Conservation (phyloP, 1,140 invertebrate genomes). For the Bombus affinis region DNA sequence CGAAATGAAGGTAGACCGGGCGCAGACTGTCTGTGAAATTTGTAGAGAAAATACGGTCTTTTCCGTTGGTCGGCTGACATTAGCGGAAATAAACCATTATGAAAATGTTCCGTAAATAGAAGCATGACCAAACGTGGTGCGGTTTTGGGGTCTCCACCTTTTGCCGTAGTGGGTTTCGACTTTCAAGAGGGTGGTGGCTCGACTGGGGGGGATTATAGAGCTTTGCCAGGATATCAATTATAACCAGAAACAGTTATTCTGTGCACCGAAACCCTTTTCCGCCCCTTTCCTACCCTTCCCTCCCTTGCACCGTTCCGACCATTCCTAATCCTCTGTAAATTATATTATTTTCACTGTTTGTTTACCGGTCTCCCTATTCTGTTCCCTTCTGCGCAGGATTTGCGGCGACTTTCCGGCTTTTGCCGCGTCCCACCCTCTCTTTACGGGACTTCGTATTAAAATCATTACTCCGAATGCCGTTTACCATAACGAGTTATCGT, state of each 20-base stretch:
- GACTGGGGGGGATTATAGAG: slow-evolving; percentile 79
- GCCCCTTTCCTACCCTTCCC: slow-evolving; percentile 62
- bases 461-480: slow-evolving; percentile 60
- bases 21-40: slow-evolving; percentile 37
- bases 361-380: slow-evolving; percentile 80
- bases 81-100: slow-evolving; percentile 68
- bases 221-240: slow-evolving; percentile 83
- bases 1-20: slow-evolving; percentile 30
- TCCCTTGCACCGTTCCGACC: slow-evolving; percentile 65
- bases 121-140: slow-evolving; percentile 69
- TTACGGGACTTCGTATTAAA: slow-evolving; percentile 63
- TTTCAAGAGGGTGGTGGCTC: slow-evolving; percentile 77
- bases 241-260: slow-evolving; percentile 79
- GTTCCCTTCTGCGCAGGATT: slow-evolving; percentile 77
- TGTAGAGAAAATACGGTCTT: slow-evolving; percentile 53
- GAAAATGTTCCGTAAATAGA: slow-evolving; percentile 72
- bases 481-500: slow-evolving; percentile 47
- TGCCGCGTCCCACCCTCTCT: slow-evolving; percentile 71
- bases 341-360: slow-evolving; percentile 83
- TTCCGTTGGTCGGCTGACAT: slow-evolving; percentile 50
- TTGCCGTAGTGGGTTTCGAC: slow-evolving; percentile 77
- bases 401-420: slow-evolving; percentile 81
- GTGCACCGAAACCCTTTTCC: slow-evolving; percentile 70
- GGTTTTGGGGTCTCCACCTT: slow-evolving; percentile 76
- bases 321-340: slow-evolving; percentile 82